Percentiles rank a stretch among this genome's conserved stretches.
Conservation (phyloP, 64 coral and sea anemone genomes). For the Montipora cactus region DNA sequence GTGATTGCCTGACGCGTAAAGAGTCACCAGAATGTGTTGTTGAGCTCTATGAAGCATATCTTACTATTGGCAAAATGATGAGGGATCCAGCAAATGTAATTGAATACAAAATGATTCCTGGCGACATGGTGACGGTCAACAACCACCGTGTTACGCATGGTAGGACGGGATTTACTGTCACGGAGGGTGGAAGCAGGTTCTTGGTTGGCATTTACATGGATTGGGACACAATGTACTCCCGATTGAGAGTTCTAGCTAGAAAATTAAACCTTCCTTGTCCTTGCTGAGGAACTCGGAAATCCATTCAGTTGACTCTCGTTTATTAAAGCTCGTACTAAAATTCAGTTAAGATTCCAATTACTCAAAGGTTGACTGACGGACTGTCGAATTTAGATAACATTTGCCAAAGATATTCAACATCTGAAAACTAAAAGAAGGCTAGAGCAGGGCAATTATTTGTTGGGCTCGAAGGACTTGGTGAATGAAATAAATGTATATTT, state of each 20-base stretch:
- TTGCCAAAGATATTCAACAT: too few species aligned
- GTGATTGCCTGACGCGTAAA: slow-evolving; percentile 50
- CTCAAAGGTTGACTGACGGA: too few species aligned
- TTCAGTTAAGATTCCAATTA: too few species aligned
- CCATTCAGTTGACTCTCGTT: too few species aligned
- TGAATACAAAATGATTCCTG: slow-evolving; percentile 68
- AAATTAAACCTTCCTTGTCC: slow-evolving; percentile 10
- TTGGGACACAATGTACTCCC: slow-evolving; percentile 77
- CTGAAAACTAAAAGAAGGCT: too few species aligned
- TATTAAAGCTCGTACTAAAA: too few species aligned
- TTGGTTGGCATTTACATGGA: slow-evolving; percentile 72
- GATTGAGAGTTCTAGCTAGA: slow-evolving; percentile 49
- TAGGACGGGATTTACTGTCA: slow-evolving; percentile 56
- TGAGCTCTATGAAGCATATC: slow-evolving; percentile 66
- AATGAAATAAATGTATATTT: too few species aligned
- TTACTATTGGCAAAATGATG: slow-evolving; percentile 66
- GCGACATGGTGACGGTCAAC: slow-evolving; percentile 77
- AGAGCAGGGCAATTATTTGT: too few species aligned
- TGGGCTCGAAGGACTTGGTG: too few species aligned
- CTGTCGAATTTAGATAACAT: too few species aligned
- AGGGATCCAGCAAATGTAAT: slow-evolving; percentile 74
- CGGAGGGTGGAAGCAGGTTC: slow-evolving; percentile 16
- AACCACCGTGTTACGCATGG: slow-evolving; percentile 87
- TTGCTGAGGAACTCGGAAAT: too few species aligned
- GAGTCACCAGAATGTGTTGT: slow-evolving; percentile 56